Conservation (phyloP, 2,797 vertebrate genomes). For the Epinephelus awoara region DNA sequence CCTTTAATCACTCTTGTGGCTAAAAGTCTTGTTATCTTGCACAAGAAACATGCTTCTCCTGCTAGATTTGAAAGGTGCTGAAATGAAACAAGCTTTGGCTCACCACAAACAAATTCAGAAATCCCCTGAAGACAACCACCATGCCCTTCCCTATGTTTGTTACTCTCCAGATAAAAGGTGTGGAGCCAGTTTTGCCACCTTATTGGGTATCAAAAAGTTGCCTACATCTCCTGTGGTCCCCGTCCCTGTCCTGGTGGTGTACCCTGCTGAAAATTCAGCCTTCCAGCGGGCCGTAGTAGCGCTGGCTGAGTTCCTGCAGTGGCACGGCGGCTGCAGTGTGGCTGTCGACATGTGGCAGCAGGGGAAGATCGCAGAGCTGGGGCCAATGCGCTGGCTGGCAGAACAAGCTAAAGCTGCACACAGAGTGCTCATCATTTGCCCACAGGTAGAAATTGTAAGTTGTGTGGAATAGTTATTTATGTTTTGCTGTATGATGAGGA, state of each 20-base stretch:
- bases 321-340: conserved; percentile 77
- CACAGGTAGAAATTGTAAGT: conserved; percentile 44
- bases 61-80: conserved; percentile 4
- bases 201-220: conserved; percentile 22
- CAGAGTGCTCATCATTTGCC: conserved; percentile 84
- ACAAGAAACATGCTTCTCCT: background rate
- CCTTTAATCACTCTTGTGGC: background rate
- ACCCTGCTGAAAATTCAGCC: conserved; percentile 78
- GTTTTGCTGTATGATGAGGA: background rate
- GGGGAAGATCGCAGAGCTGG: conserved; percentile 84
- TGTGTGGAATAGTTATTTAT: background rate
- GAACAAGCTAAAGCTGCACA: conserved; percentile 78
- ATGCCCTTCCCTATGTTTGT: background rate
- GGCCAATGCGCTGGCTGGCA: conserved; percentile 87
- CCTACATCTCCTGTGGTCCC: background rate
- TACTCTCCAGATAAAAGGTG: conserved; percentile 51
- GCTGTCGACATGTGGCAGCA: conserved; percentile 88
- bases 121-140: background rate
- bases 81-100: background rate
- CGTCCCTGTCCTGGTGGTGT: conserved; percentile 84
- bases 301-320: conserved; percentile 87
- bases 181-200: background rate
- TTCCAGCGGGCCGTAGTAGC: conserved; percentile 85
- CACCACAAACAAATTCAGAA: background rate
- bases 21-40: background rate